Conservation (phyloP, 2,888 invertebrate species). For the Lasioglossum vierecki region DNA sequence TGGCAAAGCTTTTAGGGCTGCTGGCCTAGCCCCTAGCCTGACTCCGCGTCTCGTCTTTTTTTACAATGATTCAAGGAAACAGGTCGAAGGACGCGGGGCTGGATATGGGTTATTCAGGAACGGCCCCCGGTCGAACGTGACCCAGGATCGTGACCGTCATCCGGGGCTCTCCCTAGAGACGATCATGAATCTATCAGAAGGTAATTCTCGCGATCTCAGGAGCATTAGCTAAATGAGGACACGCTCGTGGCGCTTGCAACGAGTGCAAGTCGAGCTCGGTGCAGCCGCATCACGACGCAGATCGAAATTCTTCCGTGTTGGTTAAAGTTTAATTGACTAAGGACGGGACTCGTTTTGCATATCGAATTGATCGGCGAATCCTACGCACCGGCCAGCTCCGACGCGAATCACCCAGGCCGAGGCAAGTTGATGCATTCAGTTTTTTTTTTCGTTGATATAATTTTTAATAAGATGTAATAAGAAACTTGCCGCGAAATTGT, state of each 20-base stretch:
- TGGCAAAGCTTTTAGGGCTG: conserved; percentile 6
- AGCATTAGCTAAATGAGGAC: conserved; percentile 62
- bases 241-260: background rate
- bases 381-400: too few relatives aligned
- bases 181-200: conserved; percentile 60
- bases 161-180: conserved; percentile 32
- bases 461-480: too few relatives aligned
- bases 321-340: conserved; percentile 53
- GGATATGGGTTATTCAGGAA: conserved; percentile 30
- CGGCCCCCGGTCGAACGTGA: conserved; percentile 12
- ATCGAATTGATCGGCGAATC: background rate
- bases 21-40: background rate
- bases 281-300: background rate
- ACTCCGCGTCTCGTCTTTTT: background rate
- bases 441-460: too few relatives aligned
- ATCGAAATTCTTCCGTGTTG: conserved; percentile 48
- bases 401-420: too few relatives aligned
- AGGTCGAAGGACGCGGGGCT: conserved; percentile 16
- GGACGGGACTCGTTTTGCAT: background rate
- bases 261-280: background rate
- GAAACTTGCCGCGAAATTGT: too few relatives aligned
- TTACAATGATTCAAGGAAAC: conserved; percentile 5
- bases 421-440: too few relatives aligned
- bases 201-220: conserved; percentile 46
- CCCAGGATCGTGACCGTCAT: conserved; percentile 18